phyloP scores from a whole-genome alignment of 1,140 invertebrate species.

The Danaus plexippus region DNA sequence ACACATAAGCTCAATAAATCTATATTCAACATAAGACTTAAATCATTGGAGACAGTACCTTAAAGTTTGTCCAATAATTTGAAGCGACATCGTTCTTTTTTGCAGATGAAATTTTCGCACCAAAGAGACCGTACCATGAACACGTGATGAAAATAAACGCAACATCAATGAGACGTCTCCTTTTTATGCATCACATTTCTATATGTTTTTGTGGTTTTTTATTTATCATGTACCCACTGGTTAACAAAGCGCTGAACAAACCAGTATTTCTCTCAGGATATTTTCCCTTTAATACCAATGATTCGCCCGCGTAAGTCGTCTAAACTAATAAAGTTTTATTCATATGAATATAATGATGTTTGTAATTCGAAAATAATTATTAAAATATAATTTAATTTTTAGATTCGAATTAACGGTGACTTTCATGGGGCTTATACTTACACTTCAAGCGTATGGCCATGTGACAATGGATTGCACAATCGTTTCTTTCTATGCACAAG shows the following conservation, averaged over 20 bases:
- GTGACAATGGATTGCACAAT: conserved; percentile 56
- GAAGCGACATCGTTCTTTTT: conserved; percentile 4
- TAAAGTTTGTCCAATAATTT: neutral
- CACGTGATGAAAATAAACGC: conserved; percentile 30
- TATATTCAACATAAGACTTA: neutral
- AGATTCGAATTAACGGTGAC: conserved; percentile 36
- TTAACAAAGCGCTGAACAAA: conserved; percentile 32
- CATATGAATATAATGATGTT: too few species aligned
- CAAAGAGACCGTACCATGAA: conserved; percentile 31
- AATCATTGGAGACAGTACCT: neutral
- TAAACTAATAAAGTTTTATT: conserved; percentile 1
- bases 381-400: conserved; percentile 14
- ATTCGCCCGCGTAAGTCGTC: conserved; percentile 31
- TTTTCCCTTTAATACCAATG: conserved; percentile 42
- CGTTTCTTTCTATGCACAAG: conserved; percentile 40
- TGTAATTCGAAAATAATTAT: too few species aligned
- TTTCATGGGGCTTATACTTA: conserved; percentile 37
- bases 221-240: conserved; percentile 36
- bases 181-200: conserved; percentile 32
- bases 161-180: conserved; percentile 29
- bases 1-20: too few species aligned
- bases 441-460: conserved; percentile 42
- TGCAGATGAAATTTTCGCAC: conserved; percentile 34
- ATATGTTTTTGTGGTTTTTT: conserved; percentile 24
- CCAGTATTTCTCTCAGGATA: conserved; percentile 42